These are phyloP conservation scores for Paedocypris micromegethes DNA, from an alignment of 2,797 vertebrate species.

Conservation along the genomic window DNA sequence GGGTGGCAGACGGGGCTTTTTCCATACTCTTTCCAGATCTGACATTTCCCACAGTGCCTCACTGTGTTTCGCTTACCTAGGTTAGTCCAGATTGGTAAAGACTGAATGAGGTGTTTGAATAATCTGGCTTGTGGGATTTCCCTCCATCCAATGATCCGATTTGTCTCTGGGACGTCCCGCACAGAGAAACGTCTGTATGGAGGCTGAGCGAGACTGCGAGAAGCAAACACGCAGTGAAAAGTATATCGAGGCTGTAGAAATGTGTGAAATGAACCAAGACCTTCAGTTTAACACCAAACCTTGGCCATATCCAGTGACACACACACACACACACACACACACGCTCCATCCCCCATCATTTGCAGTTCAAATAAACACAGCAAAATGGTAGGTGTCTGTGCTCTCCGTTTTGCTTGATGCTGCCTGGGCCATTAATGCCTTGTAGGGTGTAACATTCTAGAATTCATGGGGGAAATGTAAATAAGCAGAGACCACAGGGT, in stretches of 20 bases:
- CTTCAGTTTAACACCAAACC: constrained; percentile 53
- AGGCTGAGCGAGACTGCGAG: constrained; percentile 56
- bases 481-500: constrained; percentile 37
- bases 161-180: constrained; percentile 40
- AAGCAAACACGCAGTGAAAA: constrained; percentile 62
- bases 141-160: constrained; percentile 28
- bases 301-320: constrained; percentile 33
- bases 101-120: constrained; percentile 47
- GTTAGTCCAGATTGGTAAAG: constrained; percentile 11
- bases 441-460: constrained; percentile 52
- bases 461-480: constrained; percentile 49
- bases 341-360: constrained; percentile 36
- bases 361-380: constrained; percentile 72
- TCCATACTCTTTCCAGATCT: constrained; percentile 57
- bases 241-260: constrained; percentile 51
- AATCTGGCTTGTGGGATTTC: constrained; percentile 15
- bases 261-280: constrained; percentile 62
- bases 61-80: constrained; percentile 1
- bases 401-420: constrained; percentile 36
- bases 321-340: constrained; percentile 3
- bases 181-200: constrained; percentile 66
- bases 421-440: constrained; percentile 53
- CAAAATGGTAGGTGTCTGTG: constrained; percentile 41
- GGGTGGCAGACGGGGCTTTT: constrained; percentile 37
- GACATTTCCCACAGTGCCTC: constrained; percentile 25